Conservation (phyloP, 2,888 invertebrate genomes). For the Boloria selene region DNA sequence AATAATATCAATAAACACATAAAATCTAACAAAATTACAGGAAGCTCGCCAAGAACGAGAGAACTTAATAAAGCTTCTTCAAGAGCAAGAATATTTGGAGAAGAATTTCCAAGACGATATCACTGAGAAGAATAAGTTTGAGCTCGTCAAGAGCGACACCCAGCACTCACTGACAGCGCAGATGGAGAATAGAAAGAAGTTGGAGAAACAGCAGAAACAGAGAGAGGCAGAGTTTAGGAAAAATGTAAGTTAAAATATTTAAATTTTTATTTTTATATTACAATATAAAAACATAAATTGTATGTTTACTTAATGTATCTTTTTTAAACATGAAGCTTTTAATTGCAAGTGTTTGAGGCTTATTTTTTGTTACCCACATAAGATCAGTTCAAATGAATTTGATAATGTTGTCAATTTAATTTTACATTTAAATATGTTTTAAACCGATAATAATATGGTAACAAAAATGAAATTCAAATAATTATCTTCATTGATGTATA, state of each 20-base stretch:
- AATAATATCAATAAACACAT: neutral
- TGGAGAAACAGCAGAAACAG: conserved; percentile 51
- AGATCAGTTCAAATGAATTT: too few species aligned
- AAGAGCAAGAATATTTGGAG: conserved; percentile 78
- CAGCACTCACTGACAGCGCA: conserved; percentile 58
- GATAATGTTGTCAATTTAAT: too few species aligned
- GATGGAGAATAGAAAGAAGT: conserved; percentile 50
- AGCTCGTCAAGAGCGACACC: conserved; percentile 58
- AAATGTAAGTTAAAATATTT: conserved; percentile 51
- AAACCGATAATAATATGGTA: too few species aligned
- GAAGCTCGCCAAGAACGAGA: conserved; percentile 61
- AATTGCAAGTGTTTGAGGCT: neutral
- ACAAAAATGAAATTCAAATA: too few species aligned
- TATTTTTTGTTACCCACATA: neutral
- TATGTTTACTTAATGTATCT: too few species aligned
- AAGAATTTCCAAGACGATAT: conserved; percentile 67
- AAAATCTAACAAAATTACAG: too few species aligned
- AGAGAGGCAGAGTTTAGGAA: conserved; percentile 67
- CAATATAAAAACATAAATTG: neutral
- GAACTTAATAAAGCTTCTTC: conserved; percentile 68
- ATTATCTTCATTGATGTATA: too few species aligned
- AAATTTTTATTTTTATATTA: neutral
- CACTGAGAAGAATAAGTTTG: conserved; percentile 55
- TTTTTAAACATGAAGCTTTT: neutral
- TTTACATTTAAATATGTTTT: too few species aligned